Evolutionary conservation across 2,113 vertebrate genomes (phyloP), one percentile per base, ranked within the genome.

Genomic region (Psophia crepitans): DNA sequence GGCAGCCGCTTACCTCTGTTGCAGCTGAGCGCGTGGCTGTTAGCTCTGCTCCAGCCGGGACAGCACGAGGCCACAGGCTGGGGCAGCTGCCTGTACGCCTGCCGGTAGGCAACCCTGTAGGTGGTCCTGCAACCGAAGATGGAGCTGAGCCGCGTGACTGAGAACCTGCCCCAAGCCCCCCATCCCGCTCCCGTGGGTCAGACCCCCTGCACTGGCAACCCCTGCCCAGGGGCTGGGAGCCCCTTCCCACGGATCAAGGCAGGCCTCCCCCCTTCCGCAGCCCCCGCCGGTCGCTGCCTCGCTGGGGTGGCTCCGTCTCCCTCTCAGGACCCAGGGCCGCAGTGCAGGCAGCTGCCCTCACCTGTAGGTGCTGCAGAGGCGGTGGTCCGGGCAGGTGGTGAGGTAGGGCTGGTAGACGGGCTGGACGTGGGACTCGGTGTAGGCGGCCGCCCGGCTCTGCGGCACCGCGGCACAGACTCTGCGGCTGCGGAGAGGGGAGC

Each of bases 361-460:
- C 99, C 99, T 99, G 98, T 99, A 99, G 5, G 99, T 99, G 97
- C 99, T 99, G 98, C 99, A 99, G 91, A 99, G 95, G 6, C 98
- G 98, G 33, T 98, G 98, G 32, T 98, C 99, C 5, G 97, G 98
- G 82, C 99, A 99, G 93, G 98, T 94, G 91, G 99, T 99, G 97
- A 99, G 98, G 98, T 99, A 99, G 81, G 99, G 99, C 97, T 98
- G 99, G 97, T 99, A 98, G 44, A 99, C 93, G 0, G 99, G 98
- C 96, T 99, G 99, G 80, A 98, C 71, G 7, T 98, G 99, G 6
- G 99, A 99, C 97, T 99, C 98, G 1, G 98, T 89, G 74, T 93
- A 87, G 37, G 93, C 71, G 12, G 95, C 93, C 0, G 2, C 8
- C 15, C 26, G 87, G 79, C 75, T 79, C 53, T 66, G 95, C 1